Base-by-base conservation (phyloP, 2,888 invertebrate species). In the Drosophila melanocephala region DNA sequence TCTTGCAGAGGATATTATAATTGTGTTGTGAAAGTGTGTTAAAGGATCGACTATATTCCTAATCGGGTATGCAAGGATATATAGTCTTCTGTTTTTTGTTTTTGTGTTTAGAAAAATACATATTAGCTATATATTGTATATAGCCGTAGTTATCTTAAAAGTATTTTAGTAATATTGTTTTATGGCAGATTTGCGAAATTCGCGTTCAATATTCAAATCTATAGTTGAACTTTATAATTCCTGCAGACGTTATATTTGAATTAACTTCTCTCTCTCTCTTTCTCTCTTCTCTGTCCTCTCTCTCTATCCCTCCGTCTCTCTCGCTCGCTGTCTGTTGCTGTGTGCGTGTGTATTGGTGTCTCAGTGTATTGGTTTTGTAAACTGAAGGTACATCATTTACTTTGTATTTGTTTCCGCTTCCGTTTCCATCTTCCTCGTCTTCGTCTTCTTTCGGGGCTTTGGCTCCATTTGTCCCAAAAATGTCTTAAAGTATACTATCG, bases 401-500 rank as follows among this genome's bases (percentile, higher is more conserved):
- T 62, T 63, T 52, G 56, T 64, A 42, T 62, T 50, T 26, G 66
- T 63, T 62, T 50, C 53, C 42, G 33, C 35, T 37, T 22, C 26
- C 28, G 37, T 33, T 42, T 19, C n/a, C 16, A 28, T 32, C 39
- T 5, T 33, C 19, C 22, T 26, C 57, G 4, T 50, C 19, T n/a
- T 47, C 12, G 30, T 26, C 47, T 16, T 22, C 35, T 52, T 32
- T 32, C 26, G n/a, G 14, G 22, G 39, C 22, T 19, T 16, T 32
- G 12, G 22, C 3, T 12, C 37, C 28, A 19, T 12, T 47, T 35
- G 35, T 6, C 4, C 5, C 10, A 19, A 37, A 19, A 37, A 26
- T 16, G 3, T n/a, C 37, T 74, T 87, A 86, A 30, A 89, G 75
- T 51, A 89, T 80, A 66, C 94, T 93, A 71, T 94, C 94, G 72